These are phyloP conservation scores for Eubasilissa splendida DNA, from an alignment of 2,888 invertebrate species.

Conservation along the genomic window DNA sequence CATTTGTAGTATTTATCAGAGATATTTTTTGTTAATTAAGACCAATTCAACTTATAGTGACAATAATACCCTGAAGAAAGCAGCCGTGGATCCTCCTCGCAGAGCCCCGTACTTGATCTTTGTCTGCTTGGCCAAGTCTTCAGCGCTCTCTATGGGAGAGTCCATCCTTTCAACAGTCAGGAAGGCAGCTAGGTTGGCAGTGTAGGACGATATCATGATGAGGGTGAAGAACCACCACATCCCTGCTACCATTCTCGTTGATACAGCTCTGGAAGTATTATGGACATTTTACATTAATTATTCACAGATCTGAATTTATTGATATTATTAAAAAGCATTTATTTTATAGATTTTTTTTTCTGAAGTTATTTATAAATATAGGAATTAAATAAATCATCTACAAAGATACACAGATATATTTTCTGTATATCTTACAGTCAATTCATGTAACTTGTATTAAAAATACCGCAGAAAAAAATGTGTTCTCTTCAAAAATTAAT, in stretches of 20 bases:
- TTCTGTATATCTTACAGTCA: no score
- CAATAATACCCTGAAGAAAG: conserved; percentile 89
- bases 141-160: conserved; percentile 94
- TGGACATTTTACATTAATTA: no score
- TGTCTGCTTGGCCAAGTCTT: conserved; percentile 96
- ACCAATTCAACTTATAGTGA: not conserved
- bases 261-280: conserved; percentile 79
- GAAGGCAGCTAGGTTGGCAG: conserved; percentile 95
- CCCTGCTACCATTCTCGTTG: conserved; percentile 90
- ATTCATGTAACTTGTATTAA: no score
- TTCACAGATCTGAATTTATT: no score
- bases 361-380: no score
- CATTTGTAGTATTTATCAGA: no score
- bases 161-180: conserved; percentile 95
- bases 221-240: conserved; percentile 98
- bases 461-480: no score
- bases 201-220: conserved; percentile 97
- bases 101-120: conserved; percentile 97
- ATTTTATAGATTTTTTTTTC: no score
- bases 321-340: no score
- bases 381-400: no score
- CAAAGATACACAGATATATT: no score
- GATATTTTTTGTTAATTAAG: not conserved
- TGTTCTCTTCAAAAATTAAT: no score
- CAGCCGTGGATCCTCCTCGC: conserved; percentile 93